Evolutionary conservation across 2,113 vertebrate species (phyloP), one percentile per base, ranked within the genome.

Genomic region (Orcinus orca): DNA sequence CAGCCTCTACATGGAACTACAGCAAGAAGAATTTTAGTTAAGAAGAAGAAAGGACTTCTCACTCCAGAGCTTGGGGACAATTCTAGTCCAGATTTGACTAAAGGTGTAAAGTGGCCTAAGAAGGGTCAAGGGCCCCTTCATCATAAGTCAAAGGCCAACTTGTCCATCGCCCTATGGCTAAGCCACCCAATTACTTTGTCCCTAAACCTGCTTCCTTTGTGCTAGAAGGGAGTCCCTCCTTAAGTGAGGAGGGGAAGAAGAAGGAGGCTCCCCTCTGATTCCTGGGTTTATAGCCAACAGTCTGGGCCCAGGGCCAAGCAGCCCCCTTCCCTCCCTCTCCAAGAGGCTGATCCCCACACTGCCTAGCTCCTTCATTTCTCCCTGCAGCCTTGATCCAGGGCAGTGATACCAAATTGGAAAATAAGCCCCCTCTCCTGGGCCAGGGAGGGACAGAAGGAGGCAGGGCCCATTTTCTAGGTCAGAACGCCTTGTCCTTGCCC

Each of bases 201-300:
- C 63, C 55, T 58, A 82, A 77, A 90, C 23, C 55, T 86, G 76
- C 38, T 95, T 88, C 53, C 77, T 97, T 90, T 97, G 95, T 93
- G 94, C 89, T 96, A 55, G 26, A 93, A 82, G 85, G 63, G 92
- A 96, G 83, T 91, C 73, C 83, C 44, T 36, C 47, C 41, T 91
- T 91, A 79, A 38, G 76, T 33, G 81, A 93, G 65, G 25, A 60
- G 20, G 29, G 55, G 62, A 65, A 38, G n/a, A 38, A 73, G 25
- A 55, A 15, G 76, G 93, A 89, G 58, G 50, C 41, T 58, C 44
- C 77, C 50, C n/a, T 53, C 65, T 23, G 38, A 23, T 96, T 97
- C 93, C 58, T 95, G 92, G 93, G 88, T 97, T 88, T 92, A 76
- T 68, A 77, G 88, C 96, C 94, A 96, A 97, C 62, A 97, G 80